Evolutionary conservation across 2,888 invertebrate species (phyloP).

Genomic region (Crepidodera aurea): DNA sequence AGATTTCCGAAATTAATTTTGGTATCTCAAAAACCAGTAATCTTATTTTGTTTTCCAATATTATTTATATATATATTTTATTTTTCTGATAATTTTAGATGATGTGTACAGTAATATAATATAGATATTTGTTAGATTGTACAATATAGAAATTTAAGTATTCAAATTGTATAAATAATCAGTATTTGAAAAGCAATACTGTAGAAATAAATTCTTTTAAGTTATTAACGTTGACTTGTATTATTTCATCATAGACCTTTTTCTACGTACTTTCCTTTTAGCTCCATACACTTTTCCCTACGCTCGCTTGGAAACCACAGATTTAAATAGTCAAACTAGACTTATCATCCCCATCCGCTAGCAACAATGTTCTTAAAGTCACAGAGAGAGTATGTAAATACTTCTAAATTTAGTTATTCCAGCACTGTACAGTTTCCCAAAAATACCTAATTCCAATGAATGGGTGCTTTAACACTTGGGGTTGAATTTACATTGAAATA

Average conservation of each 20-base stretch:
- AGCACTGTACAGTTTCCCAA: too few species aligned
- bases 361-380: too few species aligned
- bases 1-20: conserved; percentile 14
- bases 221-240: conserved; percentile 34
- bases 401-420: too few species aligned
- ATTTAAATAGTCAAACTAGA: too few species aligned
- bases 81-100: conserved; percentile 51
- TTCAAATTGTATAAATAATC: conserved; percentile 49
- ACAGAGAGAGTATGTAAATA: too few species aligned
- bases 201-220: conserved; percentile 50
- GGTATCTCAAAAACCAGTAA: conserved; percentile 16
- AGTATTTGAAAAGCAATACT: conserved; percentile 52
- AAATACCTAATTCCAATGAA: too few species aligned
- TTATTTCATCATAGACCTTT: neutral
- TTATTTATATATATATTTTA: conserved; percentile 54
- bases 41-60: conserved; percentile 27
- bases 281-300: too few species aligned
- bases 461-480: too few species aligned
- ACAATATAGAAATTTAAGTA: conserved; percentile 40
- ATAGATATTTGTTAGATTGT: conserved; percentile 43
- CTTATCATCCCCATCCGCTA: too few species aligned
- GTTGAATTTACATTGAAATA: too few species aligned
- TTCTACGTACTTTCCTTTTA: too few species aligned
- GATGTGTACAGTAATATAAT: conserved; percentile 50
- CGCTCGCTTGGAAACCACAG: too few species aligned